These are phyloP conservation scores for Acrobasis suavella DNA, from an alignment of 2,888 invertebrate species.

Conservation along the genomic window DNA sequence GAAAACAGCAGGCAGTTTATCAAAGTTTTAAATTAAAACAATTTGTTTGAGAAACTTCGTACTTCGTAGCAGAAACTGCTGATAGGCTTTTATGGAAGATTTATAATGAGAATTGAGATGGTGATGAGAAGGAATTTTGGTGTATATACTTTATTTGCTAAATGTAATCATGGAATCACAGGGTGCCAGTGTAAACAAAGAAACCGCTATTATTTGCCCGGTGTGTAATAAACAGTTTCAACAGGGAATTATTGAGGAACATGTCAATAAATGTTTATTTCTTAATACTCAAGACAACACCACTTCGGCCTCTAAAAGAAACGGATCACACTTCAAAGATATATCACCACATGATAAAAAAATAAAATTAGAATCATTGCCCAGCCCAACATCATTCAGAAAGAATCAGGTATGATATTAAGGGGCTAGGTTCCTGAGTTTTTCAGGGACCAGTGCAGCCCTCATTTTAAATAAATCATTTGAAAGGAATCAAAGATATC, in stretches of 20 bases:
- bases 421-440: too few relatives aligned
- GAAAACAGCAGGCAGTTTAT: too few relatives aligned
- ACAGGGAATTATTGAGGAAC: conserved; percentile 80
- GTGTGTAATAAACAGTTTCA: conserved; percentile 84
- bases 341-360: conserved; percentile 51
- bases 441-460: too few relatives aligned
- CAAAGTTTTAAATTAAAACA: too few relatives aligned
- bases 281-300: conserved; percentile 67
- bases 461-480: too few relatives aligned
- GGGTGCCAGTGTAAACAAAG: background rate
- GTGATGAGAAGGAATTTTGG: too few relatives aligned
- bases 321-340: conserved; percentile 43
- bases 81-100: too few relatives aligned
- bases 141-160: too few relatives aligned
- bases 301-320: conserved; percentile 46
- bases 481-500: too few relatives aligned
- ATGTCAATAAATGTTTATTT: conserved; percentile 88
- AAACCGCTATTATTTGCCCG: conserved; percentile 74
- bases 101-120: too few relatives aligned
- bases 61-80: too few relatives aligned
- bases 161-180: background rate
- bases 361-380: conserved; percentile 44
- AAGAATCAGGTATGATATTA: conserved; percentile 26
- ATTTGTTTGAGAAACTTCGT: too few relatives aligned
- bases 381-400: conserved; percentile 22